A percentile compares a stretch with the other conserved stretches of the same genome.
phyloP scores from a whole-genome alignment of 2,888 invertebrate species.

The Mantis religiosa region DNA sequence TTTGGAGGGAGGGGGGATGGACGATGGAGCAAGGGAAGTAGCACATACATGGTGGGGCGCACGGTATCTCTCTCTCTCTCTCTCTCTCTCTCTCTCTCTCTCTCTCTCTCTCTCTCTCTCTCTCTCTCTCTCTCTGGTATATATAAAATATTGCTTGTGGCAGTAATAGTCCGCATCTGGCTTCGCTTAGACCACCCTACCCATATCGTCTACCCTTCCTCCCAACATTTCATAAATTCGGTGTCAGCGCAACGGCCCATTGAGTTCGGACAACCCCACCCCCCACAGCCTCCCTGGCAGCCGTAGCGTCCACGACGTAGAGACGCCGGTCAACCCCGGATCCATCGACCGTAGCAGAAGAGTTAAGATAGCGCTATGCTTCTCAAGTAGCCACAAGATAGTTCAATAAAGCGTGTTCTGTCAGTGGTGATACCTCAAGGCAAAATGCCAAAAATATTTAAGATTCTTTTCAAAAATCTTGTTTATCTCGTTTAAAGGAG shows the following conservation, averaged over 20 bases:
- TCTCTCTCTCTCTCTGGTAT: neutral
- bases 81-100: neutral
- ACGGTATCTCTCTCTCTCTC: neutral
- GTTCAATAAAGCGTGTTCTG: neutral
- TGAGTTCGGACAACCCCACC: constrained; percentile 12
- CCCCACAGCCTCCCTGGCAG: neutral
- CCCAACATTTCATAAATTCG: constrained; percentile 22
- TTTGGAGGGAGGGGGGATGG: neutral
- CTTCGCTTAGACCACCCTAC: neutral
- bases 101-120: neutral
- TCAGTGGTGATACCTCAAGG: too few relatives aligned
- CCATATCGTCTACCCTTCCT: neutral
- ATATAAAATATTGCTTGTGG: constrained; percentile 5
- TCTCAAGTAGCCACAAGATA: neutral
- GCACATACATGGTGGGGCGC: neutral
- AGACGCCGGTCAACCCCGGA: neutral
- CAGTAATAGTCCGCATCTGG: neutral
- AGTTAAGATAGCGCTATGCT: neutral
- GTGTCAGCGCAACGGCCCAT: constrained; percentile 16
- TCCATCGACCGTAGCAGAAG: neutral
- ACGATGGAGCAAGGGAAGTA: neutral
- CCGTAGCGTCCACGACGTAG: neutral
- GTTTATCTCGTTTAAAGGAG: too few relatives aligned
- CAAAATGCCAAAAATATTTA: too few relatives aligned
- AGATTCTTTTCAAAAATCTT: too few relatives aligned